Conservation (phyloP, 2,797 vertebrate genomes). For the Enteromius fasciolatus region DNA sequence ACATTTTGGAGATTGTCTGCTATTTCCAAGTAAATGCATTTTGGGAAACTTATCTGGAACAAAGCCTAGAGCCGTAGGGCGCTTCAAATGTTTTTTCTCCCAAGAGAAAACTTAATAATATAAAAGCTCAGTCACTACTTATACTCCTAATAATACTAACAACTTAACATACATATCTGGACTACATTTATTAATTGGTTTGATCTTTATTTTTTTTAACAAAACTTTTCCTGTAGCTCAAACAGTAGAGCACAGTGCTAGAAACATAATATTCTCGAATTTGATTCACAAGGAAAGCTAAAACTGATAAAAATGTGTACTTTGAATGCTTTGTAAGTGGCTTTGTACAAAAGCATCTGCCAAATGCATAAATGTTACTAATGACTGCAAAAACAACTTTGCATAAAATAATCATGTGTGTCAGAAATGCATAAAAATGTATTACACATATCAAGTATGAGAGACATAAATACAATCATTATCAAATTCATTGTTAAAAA, state of each 20-base stretch:
- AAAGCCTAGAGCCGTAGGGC: neutral
- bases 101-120: constrained; percentile 4
- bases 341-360: neutral
- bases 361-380: neutral
- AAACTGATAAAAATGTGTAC: neutral
- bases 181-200: neutral
- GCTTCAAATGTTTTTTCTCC: constrained; percentile 17
- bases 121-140: neutral
- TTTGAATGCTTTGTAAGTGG: neutral
- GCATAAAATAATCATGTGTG: neutral
- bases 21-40: neutral
- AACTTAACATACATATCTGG: constrained; percentile 3
- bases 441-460: neutral
- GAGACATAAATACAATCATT: neutral
- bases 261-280: neutral
- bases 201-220: neutral
- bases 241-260: neutral
- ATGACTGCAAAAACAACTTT: neutral
- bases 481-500: neutral
- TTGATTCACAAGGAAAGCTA: neutral
- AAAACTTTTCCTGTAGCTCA: neutral
- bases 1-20: neutral
- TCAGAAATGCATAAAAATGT: neutral
- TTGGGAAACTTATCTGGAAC: constrained; percentile 16
- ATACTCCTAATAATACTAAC: neutral